These are phyloP conservation scores for Zelleria hepariella DNA, from an alignment of 2,888 invertebrate genomes.

Conservation along the genomic window DNA sequence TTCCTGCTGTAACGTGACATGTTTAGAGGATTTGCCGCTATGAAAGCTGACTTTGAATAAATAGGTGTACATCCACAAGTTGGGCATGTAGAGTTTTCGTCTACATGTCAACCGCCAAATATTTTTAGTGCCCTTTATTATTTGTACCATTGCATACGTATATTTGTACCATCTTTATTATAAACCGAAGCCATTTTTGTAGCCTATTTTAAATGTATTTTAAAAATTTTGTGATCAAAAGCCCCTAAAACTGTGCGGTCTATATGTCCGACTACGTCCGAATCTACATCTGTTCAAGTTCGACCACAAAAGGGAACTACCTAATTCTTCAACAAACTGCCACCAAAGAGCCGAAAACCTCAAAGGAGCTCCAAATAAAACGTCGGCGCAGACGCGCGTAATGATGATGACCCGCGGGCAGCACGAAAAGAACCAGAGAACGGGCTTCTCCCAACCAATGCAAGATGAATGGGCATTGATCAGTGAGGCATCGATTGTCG, in stretches of 20 bases:
- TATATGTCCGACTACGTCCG: neutral
- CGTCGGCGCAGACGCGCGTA: slow-evolving; percentile 52
- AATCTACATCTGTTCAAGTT: neutral
- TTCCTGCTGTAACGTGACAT: neutral
- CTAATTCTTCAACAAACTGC: slow-evolving; percentile 47
- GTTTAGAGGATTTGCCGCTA: neutral
- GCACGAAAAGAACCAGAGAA: slow-evolving; percentile 3
- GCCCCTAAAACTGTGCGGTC: neutral
- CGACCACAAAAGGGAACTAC: neutral
- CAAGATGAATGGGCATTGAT: neutral
- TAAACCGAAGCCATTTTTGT: too few species aligned
- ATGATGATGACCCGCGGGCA: slow-evolving; percentile 47
- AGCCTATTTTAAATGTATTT: too few species aligned
- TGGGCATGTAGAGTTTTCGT: too few species aligned
- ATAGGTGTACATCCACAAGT: too few species aligned
- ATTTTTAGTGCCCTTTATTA: too few species aligned
- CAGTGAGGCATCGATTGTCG: neutral
- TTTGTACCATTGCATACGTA: too few species aligned
- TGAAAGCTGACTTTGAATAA: neutral
- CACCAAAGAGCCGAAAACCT: slow-evolving; percentile 27
- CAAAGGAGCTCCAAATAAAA: slow-evolving; percentile 46
- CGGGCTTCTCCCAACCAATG: neutral
- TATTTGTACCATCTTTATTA: too few species aligned
- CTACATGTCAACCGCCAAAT: too few species aligned
- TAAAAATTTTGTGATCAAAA: neutral